These are phyloP conservation scores for Spicauda simplicius DNA, from an alignment of 2,888 invertebrate genomes.

Conservation along the genomic window DNA sequence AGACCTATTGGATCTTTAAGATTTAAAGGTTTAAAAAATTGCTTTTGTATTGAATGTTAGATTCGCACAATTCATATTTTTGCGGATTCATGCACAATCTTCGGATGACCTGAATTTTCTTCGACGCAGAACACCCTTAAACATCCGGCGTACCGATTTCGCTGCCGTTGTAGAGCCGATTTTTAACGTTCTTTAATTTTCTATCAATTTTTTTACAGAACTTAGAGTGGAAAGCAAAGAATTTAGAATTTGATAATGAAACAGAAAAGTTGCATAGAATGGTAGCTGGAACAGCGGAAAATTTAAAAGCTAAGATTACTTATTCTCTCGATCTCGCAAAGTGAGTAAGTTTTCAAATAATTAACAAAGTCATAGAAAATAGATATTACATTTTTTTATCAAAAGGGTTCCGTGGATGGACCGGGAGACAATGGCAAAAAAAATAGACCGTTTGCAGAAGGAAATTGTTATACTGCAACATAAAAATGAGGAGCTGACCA, in stretches of 20 bases:
- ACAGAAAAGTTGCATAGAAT: constrained; percentile 66
- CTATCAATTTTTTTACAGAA: constrained; percentile 56
- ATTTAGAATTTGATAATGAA: constrained; percentile 65
- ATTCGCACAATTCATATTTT: too few relatives aligned
- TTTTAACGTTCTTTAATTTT: too few relatives aligned
- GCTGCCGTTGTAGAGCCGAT: too few relatives aligned
- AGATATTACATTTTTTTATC: too few relatives aligned
- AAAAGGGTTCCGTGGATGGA: constrained; percentile 72
- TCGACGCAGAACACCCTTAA: too few relatives aligned
- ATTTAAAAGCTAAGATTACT: constrained; percentile 66
- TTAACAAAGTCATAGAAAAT: too few relatives aligned
- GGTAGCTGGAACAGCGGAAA: constrained; percentile 63
- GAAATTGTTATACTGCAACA: constrained; percentile 63
- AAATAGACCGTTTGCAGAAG: constrained; percentile 66
- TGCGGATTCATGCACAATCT: too few relatives aligned
- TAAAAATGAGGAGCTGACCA: constrained; percentile 60
- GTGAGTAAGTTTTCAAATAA: constrained; percentile 50
- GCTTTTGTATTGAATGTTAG: too few relatives aligned
- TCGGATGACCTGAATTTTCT: too few relatives aligned
- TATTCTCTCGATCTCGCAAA: constrained; percentile 64
- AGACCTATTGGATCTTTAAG: too few relatives aligned
- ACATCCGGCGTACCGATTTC: too few relatives aligned
- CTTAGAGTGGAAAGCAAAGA: constrained; percentile 69
- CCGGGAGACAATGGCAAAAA: constrained; percentile 64
- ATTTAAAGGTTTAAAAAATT: too few relatives aligned